A percentile compares a stretch with the other conserved stretches of the same genome.
These are phyloP conservation scores for Rhadina sibilatrix DNA, from an alignment of 2,113 vertebrate genomes.

Conservation along the genomic window DNA sequence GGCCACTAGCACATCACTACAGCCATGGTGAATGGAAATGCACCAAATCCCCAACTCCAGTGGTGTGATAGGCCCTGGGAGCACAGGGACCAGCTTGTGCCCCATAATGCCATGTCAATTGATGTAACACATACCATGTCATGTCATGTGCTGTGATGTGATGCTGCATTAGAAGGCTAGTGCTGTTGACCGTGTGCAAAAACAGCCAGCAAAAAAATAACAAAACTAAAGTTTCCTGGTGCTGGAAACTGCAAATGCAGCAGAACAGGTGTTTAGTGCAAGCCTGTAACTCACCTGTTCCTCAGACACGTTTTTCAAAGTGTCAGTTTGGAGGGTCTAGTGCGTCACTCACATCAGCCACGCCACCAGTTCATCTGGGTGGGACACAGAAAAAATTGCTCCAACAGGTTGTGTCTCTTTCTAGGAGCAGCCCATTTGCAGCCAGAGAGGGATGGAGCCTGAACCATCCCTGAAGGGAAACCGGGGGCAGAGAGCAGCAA, in stretches of 20 bases:
- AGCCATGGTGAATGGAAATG: background rate
- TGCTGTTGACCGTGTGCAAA: background rate
- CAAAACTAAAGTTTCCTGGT: background rate
- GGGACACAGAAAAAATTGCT: background rate
- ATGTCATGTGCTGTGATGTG: no score
- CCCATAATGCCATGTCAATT: accelerated
- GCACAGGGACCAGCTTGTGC: accelerated
- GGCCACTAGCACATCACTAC: background rate
- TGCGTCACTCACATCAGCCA: background rate
- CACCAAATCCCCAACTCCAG: background rate
- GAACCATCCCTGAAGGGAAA: background rate
- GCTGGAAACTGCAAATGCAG: background rate
- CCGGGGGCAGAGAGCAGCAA: background rate
- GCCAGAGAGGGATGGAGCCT: background rate
- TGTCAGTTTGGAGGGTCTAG: background rate
- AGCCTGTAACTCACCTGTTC: background rate
- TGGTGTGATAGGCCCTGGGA: background rate
- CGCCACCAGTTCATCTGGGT: background rate
- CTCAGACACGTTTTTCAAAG: background rate
- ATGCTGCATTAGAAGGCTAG: background rate
- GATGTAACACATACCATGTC: accelerated
- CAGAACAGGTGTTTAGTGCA: background rate
- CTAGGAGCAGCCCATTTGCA: background rate
- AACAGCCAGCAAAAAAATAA: background rate
- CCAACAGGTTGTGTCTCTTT: background rate